phyloP scores from a whole-genome alignment of 2,113 vertebrate species.

The Ellobius talpinus region DNA sequence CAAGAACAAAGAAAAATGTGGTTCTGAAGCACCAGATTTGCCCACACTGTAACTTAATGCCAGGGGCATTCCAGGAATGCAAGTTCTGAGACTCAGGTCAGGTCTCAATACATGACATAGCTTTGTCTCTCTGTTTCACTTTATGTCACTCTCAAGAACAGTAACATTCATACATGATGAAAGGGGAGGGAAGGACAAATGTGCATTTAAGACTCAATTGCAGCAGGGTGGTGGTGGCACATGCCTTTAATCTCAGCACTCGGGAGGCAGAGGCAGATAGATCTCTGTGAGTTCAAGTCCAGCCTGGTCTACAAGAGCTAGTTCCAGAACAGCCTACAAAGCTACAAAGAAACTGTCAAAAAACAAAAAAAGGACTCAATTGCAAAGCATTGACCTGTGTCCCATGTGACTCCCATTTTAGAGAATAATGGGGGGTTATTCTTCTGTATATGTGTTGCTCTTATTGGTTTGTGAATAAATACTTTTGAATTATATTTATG shows the following conservation, averaged over 20 bases:
- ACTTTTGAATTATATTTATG: no score
- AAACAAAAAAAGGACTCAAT: background rate
- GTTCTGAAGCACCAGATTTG: background rate
- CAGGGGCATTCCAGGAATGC: background rate
- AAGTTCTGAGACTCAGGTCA: background rate
- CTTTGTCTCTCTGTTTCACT: constrained; percentile 9
- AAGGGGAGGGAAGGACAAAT: background rate
- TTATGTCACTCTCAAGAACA: background rate
- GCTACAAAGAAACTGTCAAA: no score
- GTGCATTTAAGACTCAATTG: background rate
- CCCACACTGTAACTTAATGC: background rate
- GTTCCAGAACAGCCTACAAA: no score
- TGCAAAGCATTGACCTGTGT: background rate
- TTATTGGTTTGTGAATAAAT: no score
- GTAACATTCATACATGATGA: background rate
- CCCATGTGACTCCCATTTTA: background rate
- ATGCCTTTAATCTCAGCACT: no score
- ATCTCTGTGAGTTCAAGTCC: no score
- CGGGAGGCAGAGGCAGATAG: no score
- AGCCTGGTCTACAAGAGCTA: no score
- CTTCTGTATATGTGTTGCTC: no score
- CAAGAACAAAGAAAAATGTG: background rate
- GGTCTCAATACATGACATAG: background rate
- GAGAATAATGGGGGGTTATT: no score
- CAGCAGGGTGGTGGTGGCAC: background rate